These are phyloP conservation scores for Urechis unicinctus DNA, from an alignment of 2,888 invertebrate genomes.

Conservation along the genomic window DNA sequence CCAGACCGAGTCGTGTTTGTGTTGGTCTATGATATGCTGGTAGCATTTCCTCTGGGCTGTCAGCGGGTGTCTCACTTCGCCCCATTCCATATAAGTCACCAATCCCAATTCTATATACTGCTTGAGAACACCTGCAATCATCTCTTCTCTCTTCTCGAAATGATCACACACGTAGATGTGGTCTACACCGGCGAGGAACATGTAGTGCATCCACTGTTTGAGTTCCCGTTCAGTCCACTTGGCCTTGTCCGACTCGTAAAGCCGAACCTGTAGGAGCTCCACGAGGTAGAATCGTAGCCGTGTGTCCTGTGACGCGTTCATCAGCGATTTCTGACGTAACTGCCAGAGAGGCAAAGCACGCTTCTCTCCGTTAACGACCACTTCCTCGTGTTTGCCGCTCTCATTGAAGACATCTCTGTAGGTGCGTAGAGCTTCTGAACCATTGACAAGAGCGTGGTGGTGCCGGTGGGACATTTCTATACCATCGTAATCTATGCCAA, in stretches of 20 bases:
- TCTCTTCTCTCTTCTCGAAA: conserved; percentile 9
- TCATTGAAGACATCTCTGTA: too few species aligned
- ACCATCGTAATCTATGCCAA: too few species aligned
- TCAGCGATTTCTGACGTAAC: too few species aligned
- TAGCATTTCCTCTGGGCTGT: conserved; percentile 25
- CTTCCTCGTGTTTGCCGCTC: too few species aligned
- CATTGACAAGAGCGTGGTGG: too few species aligned
- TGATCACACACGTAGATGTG: conserved; percentile 19
- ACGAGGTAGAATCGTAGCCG: neutral
- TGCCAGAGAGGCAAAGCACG: too few species aligned
- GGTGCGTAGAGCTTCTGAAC: too few species aligned
- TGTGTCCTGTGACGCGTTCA: too few species aligned
- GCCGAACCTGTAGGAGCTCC: conserved; percentile 8
- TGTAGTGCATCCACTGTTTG: conserved; percentile 19
- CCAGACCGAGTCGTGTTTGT: conserved; percentile 16
- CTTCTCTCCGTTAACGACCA: too few species aligned
- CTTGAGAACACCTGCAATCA: conserved; percentile 3
- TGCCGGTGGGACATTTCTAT: too few species aligned
- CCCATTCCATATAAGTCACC: conserved; percentile 17
- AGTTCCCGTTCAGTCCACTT: conserved; percentile 17
- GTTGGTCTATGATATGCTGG: conserved; percentile 16
- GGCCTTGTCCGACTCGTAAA: conserved; percentile 16
- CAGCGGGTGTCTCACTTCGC: conserved; percentile 15
- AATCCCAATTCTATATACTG: conserved; percentile 12
- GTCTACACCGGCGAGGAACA: conserved; percentile 17